Conservation (phyloP, 2,113 vertebrate species). For the Upupa epops region DNA sequence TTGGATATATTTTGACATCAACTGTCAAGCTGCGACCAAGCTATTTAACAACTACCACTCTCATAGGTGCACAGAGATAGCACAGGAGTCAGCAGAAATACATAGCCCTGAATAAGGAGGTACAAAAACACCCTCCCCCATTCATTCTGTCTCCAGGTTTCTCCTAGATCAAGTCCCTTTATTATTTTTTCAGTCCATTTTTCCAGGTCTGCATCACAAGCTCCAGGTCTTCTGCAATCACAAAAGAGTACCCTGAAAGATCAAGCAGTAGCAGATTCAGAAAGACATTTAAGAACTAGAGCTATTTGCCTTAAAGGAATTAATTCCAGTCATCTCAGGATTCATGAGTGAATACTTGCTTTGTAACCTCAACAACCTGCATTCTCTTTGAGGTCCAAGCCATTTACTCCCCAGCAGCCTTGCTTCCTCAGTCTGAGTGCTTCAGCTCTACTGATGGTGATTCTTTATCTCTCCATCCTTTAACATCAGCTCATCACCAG, state of each 20-base stretch:
- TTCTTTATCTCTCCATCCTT: neutral
- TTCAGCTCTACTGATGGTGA: neutral
- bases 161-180: neutral
- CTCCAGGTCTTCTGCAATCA: neutral
- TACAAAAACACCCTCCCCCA: neutral
- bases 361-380: neutral
- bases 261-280: neutral
- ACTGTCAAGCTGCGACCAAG: conserved; percentile 40
- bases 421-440: neutral
- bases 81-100: neutral
- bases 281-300: neutral
- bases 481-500: neutral
- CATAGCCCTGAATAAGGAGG: neutral
- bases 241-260: neutral
- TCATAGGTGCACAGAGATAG: conserved; percentile 23
- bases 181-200: neutral
- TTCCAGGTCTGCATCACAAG: neutral
- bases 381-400: neutral
- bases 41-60: conserved; percentile 1
- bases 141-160: neutral
- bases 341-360: neutral
- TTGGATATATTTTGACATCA: conserved; percentile 46
- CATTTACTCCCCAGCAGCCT: neutral
- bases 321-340: neutral
- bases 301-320: neutral